Base-by-base conservation (phyloP, 2,797 vertebrate genomes). In the Furcifer pardalis region DNA sequence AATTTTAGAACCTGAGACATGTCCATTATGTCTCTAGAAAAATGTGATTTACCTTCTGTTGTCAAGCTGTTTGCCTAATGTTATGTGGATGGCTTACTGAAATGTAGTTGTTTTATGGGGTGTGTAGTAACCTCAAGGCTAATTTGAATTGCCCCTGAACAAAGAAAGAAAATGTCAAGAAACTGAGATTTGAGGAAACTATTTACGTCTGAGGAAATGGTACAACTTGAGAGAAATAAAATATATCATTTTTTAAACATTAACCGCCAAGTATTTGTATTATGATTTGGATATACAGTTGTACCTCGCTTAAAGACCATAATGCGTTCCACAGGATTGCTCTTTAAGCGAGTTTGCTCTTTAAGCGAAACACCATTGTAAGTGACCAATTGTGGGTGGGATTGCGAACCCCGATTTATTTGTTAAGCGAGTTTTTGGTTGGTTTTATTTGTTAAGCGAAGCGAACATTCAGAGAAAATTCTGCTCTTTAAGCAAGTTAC, bases 221-320 rank as follows among this genome's bases (percentile, higher is more conserved):
- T 32, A 7, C 10, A 52, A 25, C 23, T 40, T 52, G 65, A 71
- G 8, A 42, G 32, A 59, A 27, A 71, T 52, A 56, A 80, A 66
- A 7, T 35, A 44, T 10, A 56, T 68, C n/a, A n/a, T n/a, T n/a
- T 44, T 81, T 90, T 84, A 32, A 32, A 4, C 56, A 46, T n/a
- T n/a, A 62, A 56, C 10, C 74, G 30, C 35, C 87, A 23, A 46
- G 85, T 75, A 81, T 88, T 87, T 12, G 25, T 77, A 35, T 63
- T 25, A 32, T 81, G 65, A 23, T 74, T 83, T 88, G 66, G n/a
- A 23, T 77, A 74, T 86, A n/a, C n/a, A n/a, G n/a, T n/a, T n/a
- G n/a, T n/a, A n/a, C n/a, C n/a, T n/a, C n/a, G n/a, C n/a, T n/a
- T n/a, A n/a, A n/a, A n/a, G n/a, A n/a, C n/a, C n/a, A n/a, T n/a